Evolutionary conservation across 2,113 vertebrate genomes (phyloP).

Genomic region (Turdus rufiventris): DNA sequence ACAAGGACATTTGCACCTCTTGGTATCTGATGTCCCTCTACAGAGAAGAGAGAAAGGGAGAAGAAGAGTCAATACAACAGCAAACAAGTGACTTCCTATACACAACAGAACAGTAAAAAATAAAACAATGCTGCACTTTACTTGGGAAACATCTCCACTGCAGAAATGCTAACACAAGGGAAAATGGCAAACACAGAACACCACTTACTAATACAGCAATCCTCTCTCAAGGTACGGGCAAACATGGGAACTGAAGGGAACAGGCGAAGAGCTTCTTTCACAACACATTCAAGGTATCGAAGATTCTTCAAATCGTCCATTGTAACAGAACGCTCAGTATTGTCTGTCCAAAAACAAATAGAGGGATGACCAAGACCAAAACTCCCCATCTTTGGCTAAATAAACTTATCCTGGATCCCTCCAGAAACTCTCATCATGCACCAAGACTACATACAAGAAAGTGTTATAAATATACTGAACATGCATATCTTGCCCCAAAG

Average conservation of each 20-base stretch:
- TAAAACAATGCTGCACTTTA: not conserved
- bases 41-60: not conserved
- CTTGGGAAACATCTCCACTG: not conserved
- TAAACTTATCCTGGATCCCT: not conserved
- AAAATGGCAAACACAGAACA: not conserved
- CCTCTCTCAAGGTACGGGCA: constrained; percentile 80
- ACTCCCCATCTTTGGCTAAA: not conserved
- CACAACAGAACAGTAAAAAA: not conserved
- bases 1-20: constrained; percentile 78
- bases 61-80: not conserved
- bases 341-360: constrained; percentile 63
- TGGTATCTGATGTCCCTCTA: constrained; percentile 80
- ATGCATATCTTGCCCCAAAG: not conserved
- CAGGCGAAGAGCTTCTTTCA: constrained; percentile 89
- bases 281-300: constrained; percentile 88
- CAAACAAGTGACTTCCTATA: not conserved
- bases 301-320: constrained; percentile 87
- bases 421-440: not conserved
- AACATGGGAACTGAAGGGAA: constrained; percentile 93
- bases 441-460: not conserved
- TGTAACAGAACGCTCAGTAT: constrained; percentile 72
- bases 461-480: not conserved
- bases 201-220: constrained; percentile 83
- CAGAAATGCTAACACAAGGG: not conserved
- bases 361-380: not conserved